Base-by-base conservation (phyloP, 2,113 vertebrate species). In the Furnarius figulus region DNA sequence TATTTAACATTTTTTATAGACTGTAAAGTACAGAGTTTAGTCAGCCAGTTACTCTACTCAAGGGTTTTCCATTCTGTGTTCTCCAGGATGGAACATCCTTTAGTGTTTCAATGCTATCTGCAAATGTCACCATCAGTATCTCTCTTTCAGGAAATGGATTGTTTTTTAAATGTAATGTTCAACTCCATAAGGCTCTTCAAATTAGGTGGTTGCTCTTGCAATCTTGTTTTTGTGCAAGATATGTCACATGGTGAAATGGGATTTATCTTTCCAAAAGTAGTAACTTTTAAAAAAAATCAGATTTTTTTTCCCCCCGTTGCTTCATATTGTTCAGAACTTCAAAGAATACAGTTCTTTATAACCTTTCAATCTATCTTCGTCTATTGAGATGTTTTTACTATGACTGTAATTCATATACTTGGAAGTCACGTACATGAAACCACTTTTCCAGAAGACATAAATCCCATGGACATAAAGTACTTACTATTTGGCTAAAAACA, bases 1-100 rank as follows among this genome's bases (percentile, higher is more conserved):
- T 79, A 31, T 93, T 92, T 81, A 82, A 70, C 44, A 91, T 73
- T 85, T 96, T 95, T 96, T 93, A 95, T 92, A 93, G 82, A 91
- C 73, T 95, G 71, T 55, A 62, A 96, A 93, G 76, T 81, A 62
- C 70, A 88, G 67, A 65, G 53, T 95, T 96, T 94, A 93, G 61
- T 93, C 75, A 94, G 65, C 72, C 70, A 80, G 68, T 96, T 93
- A 85, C 58, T 75, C 3, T 31, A 88, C 35, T 50, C 66, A 94
- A 58, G 75, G 66, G 12, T 37, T 92, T 95, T 89, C 87, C 40
- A 62, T 63, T 67, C 59, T 55, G 39, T 42, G 33, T 35, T 86
- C 65, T 72, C 47, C 70, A 75, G 61, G 47, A 89, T 30, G 23
- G 89, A 94, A 50, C 25, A 75, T 50, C 8, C 24, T 59, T n/a